Conservation (phyloP, 2,797 vertebrate species). For the Pipistrellus pipistrellus region DNA sequence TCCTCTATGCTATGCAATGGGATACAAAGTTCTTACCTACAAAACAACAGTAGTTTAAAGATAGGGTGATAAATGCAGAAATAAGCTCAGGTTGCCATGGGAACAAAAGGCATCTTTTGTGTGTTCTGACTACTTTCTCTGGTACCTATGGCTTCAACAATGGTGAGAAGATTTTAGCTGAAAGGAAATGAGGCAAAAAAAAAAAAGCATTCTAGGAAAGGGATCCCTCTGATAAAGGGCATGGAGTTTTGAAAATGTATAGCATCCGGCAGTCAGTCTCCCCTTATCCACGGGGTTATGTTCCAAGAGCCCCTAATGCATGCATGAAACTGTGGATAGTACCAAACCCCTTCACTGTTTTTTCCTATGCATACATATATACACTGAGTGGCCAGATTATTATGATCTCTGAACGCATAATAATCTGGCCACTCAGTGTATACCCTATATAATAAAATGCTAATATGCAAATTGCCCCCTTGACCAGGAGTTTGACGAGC, state of each 20-base stretch:
- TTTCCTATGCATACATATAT: background rate
- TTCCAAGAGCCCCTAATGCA: background rate
- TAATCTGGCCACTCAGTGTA: too few species aligned
- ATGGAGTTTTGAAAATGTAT: background rate
- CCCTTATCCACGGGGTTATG: background rate
- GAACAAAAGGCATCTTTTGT: conserved; percentile 69
- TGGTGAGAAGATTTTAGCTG: conserved; percentile 64
- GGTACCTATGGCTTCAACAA: conserved; percentile 61
- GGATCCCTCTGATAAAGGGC: conserved; percentile 32
- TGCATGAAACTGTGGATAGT: background rate
- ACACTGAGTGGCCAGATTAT: too few species aligned
- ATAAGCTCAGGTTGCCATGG: conserved; percentile 66
- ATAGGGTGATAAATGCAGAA: conserved; percentile 62
- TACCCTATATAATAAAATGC: too few species aligned
- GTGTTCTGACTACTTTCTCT: conserved; percentile 64
- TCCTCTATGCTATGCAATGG: background rate
- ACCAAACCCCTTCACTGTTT: background rate
- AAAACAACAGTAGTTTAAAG: conserved; percentile 66
- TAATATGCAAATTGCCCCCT: too few species aligned
- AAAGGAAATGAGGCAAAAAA: conserved; percentile 37
- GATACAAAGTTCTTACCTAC: conserved; percentile 33
- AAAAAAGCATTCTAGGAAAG: conserved; percentile 58
- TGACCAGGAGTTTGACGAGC: too few species aligned
- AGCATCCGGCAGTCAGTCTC: background rate
- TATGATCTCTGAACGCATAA: too few species aligned